Evolutionary conservation across 2,888 invertebrate species (phyloP), one percentile per base, ranked within the genome.

Genomic region (Spodoptera littoralis): DNA sequence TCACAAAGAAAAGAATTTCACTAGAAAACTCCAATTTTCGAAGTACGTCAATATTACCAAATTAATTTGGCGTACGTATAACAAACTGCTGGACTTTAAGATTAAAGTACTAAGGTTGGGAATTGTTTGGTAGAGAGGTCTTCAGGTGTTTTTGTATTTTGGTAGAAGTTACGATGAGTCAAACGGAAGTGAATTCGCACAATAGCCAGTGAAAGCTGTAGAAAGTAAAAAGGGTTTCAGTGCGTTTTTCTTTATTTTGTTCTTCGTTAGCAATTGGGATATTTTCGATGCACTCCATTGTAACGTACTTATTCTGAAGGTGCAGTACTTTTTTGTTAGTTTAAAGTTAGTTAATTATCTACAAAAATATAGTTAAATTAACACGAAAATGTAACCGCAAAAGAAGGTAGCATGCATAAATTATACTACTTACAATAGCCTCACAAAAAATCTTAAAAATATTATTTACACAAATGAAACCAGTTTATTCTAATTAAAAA

Each of bases 21-120:
- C 55, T 58, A 53, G 52, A 77, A 66, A 77, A 67, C 46, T 74
- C 62, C 64, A 67, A 70, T 63, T 73, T 77, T 70, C 64, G 60
- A 70, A 77, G 64, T 53, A 66, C 60, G 66, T 62, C 66, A 70
- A 62, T 77, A 70, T 66, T 42, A 59, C 57, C 49, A 56, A 59
- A 42, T 42, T 56, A 2, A 0, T 11, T 6, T 51, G 11, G 11
- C 30, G 9, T 6, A 1, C 0, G 4, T 1, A 0, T 0, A 1
- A 11, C 12, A 11, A 36, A 5, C 8, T 1, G 1, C 0, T 43
- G 9, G 27, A n/a, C 22, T 30, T 50, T 66, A 24, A 18, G 1
- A 0, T 1, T 3, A 30, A 0, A 0, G 1, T 0, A 1, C 24
- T 65, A 65, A 4, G 48, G 64, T 24, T 55, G 2, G 11, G 5